Conservation (phyloP, 2,888 invertebrate species). For the Cetonia aurata region DNA sequence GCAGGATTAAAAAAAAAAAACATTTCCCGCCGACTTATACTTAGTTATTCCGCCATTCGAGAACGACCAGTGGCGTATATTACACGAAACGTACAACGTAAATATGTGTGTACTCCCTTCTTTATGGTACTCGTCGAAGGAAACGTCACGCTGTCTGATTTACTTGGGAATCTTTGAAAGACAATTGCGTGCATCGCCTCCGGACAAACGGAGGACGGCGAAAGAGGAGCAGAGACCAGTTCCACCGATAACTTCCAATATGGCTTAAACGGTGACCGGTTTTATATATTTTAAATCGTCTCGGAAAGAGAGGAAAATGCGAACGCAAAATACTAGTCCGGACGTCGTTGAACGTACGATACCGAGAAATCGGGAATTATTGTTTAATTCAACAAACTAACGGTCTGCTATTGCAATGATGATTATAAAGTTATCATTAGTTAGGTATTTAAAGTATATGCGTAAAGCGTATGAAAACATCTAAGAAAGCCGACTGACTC, state of each 20-base stretch:
- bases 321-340: neutral
- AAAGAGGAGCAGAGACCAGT: slow-evolving; percentile 10
- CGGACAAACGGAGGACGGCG: neutral
- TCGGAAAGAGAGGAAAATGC: neutral
- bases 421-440: neutral
- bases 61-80: neutral
- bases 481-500: slow-evolving; percentile 12
- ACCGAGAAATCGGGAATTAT: too few species aligned
- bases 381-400: neutral
- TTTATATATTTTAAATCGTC: neutral
- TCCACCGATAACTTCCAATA: neutral
- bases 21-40: neutral
- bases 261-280: neutral
- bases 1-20: neutral
- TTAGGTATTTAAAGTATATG: neutral
- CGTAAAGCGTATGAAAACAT: neutral
- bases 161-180: slow-evolving; percentile 8
- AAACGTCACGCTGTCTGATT: slow-evolving; percentile 22
- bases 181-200: slow-evolving; percentile 21
- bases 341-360: too few species aligned
- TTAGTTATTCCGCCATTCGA: neutral
- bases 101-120: neutral
- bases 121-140: slow-evolving; percentile 11
- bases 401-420: neutral
- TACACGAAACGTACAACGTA: neutral